These are phyloP conservation scores for Acrossocheilus fasciatus DNA, from an alignment of 2,797 vertebrate genomes.

Conservation along the genomic window DNA sequence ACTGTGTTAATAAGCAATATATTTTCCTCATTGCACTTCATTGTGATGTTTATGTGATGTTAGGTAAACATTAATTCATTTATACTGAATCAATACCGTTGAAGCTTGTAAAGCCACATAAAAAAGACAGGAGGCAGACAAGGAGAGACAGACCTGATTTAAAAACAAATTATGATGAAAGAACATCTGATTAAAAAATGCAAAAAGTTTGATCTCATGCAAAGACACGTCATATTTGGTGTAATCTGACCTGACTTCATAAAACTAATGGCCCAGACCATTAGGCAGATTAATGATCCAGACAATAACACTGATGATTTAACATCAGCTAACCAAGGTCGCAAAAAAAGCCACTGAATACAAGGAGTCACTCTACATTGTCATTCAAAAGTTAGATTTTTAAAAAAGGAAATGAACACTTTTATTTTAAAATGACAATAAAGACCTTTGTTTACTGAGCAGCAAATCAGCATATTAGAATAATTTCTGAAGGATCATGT, in stretches of 20 bases:
- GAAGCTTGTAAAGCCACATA: background rate
- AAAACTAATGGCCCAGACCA: slow-evolving; percentile 7
- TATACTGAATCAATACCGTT: background rate
- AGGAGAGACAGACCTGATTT: background rate
- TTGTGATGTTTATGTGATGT: background rate
- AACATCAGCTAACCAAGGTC: slow-evolving; percentile 16
- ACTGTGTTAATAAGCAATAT: background rate
- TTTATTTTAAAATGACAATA: background rate
- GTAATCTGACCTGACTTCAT: slow-evolving; percentile 28
- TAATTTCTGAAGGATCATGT: background rate
- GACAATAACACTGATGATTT: slow-evolving; percentile 13
- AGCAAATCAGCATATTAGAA: background rate
- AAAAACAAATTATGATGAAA: slow-evolving; percentile 10
- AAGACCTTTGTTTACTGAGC: background rate
- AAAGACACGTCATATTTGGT: slow-evolving; percentile 11
- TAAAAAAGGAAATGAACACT: background rate
- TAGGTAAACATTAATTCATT: background rate
- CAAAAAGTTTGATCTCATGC: slow-evolving; percentile 2
- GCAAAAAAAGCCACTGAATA: background rate
- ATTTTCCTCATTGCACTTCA: background rate
- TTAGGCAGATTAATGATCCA: slow-evolving; percentile 35
- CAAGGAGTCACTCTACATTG: background rate
- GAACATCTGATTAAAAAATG: slow-evolving; percentile 20
- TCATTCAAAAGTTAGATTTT: background rate
- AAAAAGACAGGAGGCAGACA: slow-evolving; percentile 10